Evolutionary conservation across 1,140 invertebrate genomes (phyloP).

Genomic region (Brachionus angularis): DNA sequence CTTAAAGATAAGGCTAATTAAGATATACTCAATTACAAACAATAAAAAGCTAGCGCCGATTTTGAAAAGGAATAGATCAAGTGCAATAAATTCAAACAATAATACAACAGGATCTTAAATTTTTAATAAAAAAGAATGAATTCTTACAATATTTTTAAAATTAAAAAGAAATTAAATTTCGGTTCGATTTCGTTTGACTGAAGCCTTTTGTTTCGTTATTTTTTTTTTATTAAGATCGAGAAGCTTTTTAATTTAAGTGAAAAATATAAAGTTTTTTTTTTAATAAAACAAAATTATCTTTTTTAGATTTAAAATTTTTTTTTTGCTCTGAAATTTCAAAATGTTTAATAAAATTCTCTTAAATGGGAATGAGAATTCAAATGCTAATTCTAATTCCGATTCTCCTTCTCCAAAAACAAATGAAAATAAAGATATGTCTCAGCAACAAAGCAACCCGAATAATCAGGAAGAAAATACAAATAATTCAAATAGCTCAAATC

Average conservation of each 20-base stretch:
- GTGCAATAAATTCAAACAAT: slow-evolving; percentile 17
- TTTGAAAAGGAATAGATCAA: slow-evolving; percentile 3
- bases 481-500: no score
- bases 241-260: no score
- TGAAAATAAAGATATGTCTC: background rate
- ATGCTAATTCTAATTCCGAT: slow-evolving; percentile 11
- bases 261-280: no score
- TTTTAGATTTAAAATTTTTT: no score
- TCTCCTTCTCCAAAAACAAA: background rate
- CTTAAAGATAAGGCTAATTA: background rate
- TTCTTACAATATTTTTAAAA: slow-evolving; percentile 25
- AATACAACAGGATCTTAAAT: no score
- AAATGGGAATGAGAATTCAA: slow-evolving; percentile 35
- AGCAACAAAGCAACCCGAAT: background rate
- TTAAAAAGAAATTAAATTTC: no score
- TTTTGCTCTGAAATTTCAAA: background rate
- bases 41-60: background rate
- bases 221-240: no score
- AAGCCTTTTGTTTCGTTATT: no score
- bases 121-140: no score
- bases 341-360: slow-evolving; percentile 31
- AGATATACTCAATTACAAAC: slow-evolving; percentile 28
- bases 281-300: no score
- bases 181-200: no score
- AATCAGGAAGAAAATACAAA: no score